Conservation (phyloP, 2,113 vertebrate species). For the Menura novaehollandiae region DNA sequence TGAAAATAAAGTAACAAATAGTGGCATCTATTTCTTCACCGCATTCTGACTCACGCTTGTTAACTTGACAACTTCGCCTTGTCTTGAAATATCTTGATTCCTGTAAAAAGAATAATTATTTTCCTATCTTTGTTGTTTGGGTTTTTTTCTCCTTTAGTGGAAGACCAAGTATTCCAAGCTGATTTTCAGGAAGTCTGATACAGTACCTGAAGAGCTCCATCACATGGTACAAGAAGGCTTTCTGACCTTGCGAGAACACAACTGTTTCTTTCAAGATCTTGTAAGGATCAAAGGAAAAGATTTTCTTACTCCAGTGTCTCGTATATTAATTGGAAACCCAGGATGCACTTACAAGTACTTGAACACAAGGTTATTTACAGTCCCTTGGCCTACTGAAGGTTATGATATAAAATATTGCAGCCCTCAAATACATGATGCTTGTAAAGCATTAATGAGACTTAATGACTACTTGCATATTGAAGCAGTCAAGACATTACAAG, state of each 20-base stretch:
- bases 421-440: slow-evolving; percentile 80
- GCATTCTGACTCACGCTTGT: background rate
- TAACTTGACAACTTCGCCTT: background rate
- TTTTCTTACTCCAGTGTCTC: slow-evolving; percentile 87
- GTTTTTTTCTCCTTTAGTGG: slow-evolving; percentile 78
- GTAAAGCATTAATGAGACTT: slow-evolving; percentile 87
- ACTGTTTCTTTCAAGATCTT: slow-evolving; percentile 88
- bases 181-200: slow-evolving; percentile 76
- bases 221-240: slow-evolving; percentile 81
- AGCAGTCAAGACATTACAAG: slow-evolving; percentile 65
- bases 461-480: slow-evolving; percentile 84
- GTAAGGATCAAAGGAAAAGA: slow-evolving; percentile 90
- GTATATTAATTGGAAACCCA: slow-evolving; percentile 87
- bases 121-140: background rate
- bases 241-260: slow-evolving; percentile 73
- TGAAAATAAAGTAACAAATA: background rate
- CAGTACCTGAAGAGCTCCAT: slow-evolving; percentile 81
- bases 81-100: background rate
- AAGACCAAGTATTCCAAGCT: slow-evolving; percentile 89
- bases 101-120: background rate
- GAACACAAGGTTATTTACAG: slow-evolving; percentile 92
- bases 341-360: slow-evolving; percentile 94
- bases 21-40: background rate
- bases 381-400: slow-evolving; percentile 86
- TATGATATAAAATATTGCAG: slow-evolving; percentile 75